Percentiles rank a stretch among this genome's conserved stretches.
phyloP scores from a whole-genome alignment of 2,888 invertebrate species.

The Pimpla rufipes region DNA sequence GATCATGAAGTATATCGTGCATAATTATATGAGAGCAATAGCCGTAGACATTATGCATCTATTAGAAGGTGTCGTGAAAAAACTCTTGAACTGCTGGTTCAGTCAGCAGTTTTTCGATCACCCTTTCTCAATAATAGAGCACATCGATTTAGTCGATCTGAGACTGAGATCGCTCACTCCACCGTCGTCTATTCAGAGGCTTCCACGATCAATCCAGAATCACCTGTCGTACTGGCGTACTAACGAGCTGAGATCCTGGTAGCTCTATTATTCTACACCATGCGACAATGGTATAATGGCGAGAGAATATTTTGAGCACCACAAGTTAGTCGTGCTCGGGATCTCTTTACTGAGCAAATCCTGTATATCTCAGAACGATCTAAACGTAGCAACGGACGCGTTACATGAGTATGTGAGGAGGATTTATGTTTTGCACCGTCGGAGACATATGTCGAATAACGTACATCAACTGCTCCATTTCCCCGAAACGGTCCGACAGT shows the following conservation, averaged over 20 bases:
- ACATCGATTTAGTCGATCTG: conserved; percentile 22
- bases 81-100: not conserved
- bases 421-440: not conserved
- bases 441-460: not conserved
- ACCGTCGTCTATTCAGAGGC: conserved; percentile 19
- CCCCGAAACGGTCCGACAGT: too few species aligned
- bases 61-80: not conserved
- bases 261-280: conserved; percentile 40
- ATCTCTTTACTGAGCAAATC: not conserved
- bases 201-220: conserved; percentile 20
- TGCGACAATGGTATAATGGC: conserved; percentile 17
- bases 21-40: not conserved
- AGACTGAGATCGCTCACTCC: conserved; percentile 8
- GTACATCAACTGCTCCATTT: too few species aligned
- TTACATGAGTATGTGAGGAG: too few species aligned
- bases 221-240: conserved; percentile 6
- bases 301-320: conserved; percentile 33
- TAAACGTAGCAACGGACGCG: too few species aligned
- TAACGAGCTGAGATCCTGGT: not conserved
- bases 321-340: conserved; percentile 26
- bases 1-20: not conserved
- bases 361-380: not conserved
- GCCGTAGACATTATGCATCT: not conserved
- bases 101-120: not conserved
- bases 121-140: conserved; percentile 7